Base-by-base conservation (phyloP, 2,113 vertebrate species). In the Lepus americanus region DNA sequence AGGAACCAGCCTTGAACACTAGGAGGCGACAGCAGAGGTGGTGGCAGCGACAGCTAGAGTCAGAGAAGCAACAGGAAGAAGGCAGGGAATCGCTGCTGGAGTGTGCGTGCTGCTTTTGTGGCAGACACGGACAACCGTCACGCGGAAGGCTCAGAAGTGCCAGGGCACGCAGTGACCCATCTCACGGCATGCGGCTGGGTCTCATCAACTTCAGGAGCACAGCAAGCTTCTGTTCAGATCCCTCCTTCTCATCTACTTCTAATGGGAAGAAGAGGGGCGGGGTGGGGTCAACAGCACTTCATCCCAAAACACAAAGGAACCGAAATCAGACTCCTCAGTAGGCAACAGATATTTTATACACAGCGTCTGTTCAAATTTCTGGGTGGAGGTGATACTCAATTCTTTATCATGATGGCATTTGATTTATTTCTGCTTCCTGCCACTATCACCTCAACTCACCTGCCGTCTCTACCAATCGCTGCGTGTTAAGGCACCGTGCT, bases 181-280 rank as follows among this genome's bases (percentile, higher is more conserved):
- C 63, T 36, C 31, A 9, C 0, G 6, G 91, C 79, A 16, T 6
- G 25, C 0, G 6, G 55, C 0, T 78, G 78, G 73, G 81, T 39
- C 20, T 64, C 22, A 59, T 13, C 44, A 72, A 82, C 11, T 23
- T 27, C 31, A 39, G 78, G 90, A 61, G 49, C 39, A 33, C 10
- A 74, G 5, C 49, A 39, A 77, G 53, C 36, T 44, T 74, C n/a
- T 10, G 10, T 29, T 39, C 31, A 5, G 10, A 92, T 85, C 31
- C 25, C 31, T 66, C 33, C 51, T 64, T 36, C 29, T n/a, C 69
- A 59, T 6, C 66, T 63, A 78, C 59, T 86, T 27, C 49, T 67
- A 39, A 16, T 7, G 27, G 20, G 1, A 13, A 13, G 14, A 29
- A 22, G 11, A 33, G 4, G 3, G 25, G 3, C 0, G 10, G 6